Base-by-base conservation (phyloP, 2,113 vertebrate species). In the Falco punctatus region DNA sequence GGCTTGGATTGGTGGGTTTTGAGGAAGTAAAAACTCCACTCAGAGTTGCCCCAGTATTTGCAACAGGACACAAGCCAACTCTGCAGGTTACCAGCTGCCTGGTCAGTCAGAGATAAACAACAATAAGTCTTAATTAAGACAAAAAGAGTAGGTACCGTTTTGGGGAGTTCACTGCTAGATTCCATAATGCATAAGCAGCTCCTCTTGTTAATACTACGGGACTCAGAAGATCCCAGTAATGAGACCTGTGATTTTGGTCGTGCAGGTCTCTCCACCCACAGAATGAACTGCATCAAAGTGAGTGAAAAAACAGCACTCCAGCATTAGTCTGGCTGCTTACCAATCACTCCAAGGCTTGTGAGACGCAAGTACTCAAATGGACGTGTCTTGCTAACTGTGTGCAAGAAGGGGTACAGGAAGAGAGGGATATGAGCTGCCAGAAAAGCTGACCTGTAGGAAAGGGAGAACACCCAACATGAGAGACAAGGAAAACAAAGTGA, bases 331-430 rank as follows among this genome's bases (percentile, higher is more conserved):
- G 30, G 40, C 58, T 86, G 42, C 98, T 98, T 97, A 99, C 99
- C 99, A 84, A 99, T 99, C 89, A 99, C 99, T 73, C 99, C 99
- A 0, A 99, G 98, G 97, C 99, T 99, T 6, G 99, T 99, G 64
- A 99, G 99, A 24, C 99, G 98, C 95, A 99, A 98, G 97, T 99
- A 99, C 86, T 99, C 99, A 67, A 99, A 99, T 0, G 99, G 99
- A 24, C 99, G 98, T 0, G 99, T 99, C 98, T 99, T 99, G 97
- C 99, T 99, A 83, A 99, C 99, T 12, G 99, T 99, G 98, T 99
- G 99, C 95, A 99, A 97, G 95, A 99, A 99, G 6, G 99, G 99
- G 85, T 99, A 99, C 55, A 99, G 98, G 97, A 99, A 99, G 28
- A 99, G 98, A 77, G 99, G 99, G 92, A 99, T 99, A 70, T 99